phyloP scores from a whole-genome alignment of 2,797 vertebrate genomes.

The Eurystomus glaucurus region DNA sequence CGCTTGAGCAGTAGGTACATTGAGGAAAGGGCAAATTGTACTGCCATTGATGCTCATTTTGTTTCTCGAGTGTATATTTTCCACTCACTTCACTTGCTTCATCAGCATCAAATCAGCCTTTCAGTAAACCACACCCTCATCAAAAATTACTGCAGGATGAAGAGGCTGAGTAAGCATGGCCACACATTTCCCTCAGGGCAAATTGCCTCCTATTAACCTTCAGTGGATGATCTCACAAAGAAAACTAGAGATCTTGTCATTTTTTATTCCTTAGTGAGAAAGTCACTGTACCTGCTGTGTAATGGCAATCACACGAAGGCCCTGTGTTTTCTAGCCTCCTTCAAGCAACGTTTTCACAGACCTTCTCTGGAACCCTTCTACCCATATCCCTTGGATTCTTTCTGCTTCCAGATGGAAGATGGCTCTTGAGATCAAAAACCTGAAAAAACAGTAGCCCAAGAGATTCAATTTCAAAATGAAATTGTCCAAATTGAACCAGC shows the following conservation, averaged over 20 bases:
- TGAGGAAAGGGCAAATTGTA: constrained; percentile 7
- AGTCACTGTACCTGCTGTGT: not conserved
- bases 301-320: not conserved
- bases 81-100: constrained; percentile 59
- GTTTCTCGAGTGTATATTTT: constrained; percentile 54
- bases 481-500: not conserved
- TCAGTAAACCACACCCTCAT: constrained; percentile 42
- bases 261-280: not conserved
- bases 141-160: constrained; percentile 54
- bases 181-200: constrained; percentile 22
- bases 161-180: constrained; percentile 19
- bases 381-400: not conserved
- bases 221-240: not conserved
- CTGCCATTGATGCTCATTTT: constrained; percentile 40
- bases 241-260: not conserved
- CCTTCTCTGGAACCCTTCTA: not conserved
- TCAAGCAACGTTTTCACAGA: not conserved
- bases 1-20: constrained; percentile 50
- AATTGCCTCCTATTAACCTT: not conserved
- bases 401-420: not conserved
- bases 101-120: constrained; percentile 50
- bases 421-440: not conserved
- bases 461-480: not conserved
- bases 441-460: not conserved
- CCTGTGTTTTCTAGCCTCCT: not conserved